Percentiles rank a stretch among this genome's conserved stretches.
Conservation (phyloP, 1,140 invertebrate genomes). For the Leptinotarsa lineolata region DNA sequence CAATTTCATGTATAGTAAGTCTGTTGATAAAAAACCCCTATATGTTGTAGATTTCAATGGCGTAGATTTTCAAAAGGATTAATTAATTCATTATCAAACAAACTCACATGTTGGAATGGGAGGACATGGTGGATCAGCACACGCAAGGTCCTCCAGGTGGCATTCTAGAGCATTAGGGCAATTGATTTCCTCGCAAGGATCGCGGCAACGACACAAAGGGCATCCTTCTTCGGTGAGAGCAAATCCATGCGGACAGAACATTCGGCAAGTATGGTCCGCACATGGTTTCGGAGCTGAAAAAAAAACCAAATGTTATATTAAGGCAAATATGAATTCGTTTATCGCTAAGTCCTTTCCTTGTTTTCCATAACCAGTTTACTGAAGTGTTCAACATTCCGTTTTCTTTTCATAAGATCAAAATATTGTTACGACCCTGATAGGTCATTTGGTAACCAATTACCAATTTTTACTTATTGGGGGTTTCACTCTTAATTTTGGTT, state of each 20-base stretch:
- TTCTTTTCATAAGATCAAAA: no score
- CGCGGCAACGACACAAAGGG: constrained; percentile 77
- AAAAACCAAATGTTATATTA: constrained; percentile 11
- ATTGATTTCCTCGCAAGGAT: constrained; percentile 74
- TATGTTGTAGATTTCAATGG: no score
- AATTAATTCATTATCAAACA: not conserved
- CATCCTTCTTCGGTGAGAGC: constrained; percentile 74
- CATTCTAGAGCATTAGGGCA: constrained; percentile 77
- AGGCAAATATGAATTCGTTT: no score
- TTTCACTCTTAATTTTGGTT: no score
- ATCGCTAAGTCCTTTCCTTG: not conserved
- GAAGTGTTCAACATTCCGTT: no score
- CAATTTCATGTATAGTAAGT: no score
- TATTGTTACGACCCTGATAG: no score
- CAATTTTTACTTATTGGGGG: no score
- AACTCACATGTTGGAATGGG: constrained; percentile 79
- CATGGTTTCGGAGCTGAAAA: constrained; percentile 66
- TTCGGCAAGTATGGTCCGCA: constrained; percentile 79
- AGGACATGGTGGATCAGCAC: constrained; percentile 76
- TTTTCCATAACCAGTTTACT: no score
- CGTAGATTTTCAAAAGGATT: no score
- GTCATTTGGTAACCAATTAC: no score
- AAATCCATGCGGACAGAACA: constrained; percentile 85
- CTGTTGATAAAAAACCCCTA: no score
- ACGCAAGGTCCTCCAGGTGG: constrained; percentile 77